Evolutionary conservation across 2,113 vertebrate species (phyloP), one percentile per base, ranked within the genome.

Genomic region (Cyanistes caeruleus): DNA sequence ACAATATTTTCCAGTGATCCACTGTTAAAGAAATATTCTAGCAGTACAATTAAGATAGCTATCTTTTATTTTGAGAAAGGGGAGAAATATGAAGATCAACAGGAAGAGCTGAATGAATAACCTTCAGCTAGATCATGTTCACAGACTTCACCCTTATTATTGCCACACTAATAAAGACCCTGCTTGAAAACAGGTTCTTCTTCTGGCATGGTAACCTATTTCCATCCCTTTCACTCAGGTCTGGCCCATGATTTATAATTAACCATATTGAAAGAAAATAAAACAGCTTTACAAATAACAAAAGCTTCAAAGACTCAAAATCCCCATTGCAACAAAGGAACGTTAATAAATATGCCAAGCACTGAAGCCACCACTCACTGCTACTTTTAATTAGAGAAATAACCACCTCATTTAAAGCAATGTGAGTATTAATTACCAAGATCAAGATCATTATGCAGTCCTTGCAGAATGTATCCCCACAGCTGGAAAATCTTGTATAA

Each of bases 281-380:
- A 83, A 86, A n/a, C 43, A 90, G 75, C 88, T 90, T 83, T 80
- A 59, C 31, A 53, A 7, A 77, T 46, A 39, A 94, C 46, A 88
- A 96, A 93, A 94, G 72, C 92, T 93, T 96, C 95, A 97, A 93
- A 93, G 94, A 63, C 94, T 86, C 74, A 39, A 95, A 92, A 93
- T 64, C 59, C 75, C 72, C 63, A 43, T 13, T 93, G 63, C 53
- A 84, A 94, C 82, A 95, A 84, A 96, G 58, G 68, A 69, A 80
- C 0, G 0, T 77, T 92, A 93, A 95, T 95, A 95, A 95, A 95
- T 69, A 90, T 25, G 83, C 75, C 84, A 91, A 81, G 78, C 62
- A 73, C 48, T 83, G 85, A 87, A 94, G 84, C 62, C 80, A 84
- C 76, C 62, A 76, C 69, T 96, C 70, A 69, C 48, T 94, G 87